phyloP scores from a whole-genome alignment of 2,888 invertebrate species.

The Drosophila stalkeri region DNA sequence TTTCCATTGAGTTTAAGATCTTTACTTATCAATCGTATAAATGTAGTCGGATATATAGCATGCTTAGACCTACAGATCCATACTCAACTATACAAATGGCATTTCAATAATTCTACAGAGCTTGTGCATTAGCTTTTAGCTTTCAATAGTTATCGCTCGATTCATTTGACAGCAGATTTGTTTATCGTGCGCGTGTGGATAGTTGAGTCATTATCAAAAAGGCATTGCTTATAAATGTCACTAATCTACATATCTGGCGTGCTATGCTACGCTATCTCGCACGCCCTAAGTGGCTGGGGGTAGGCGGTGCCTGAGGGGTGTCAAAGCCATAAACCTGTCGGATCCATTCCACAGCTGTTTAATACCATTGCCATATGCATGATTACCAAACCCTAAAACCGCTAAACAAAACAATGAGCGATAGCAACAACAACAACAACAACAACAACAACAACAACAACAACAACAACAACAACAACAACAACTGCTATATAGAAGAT shows the following conservation, averaged over 20 bases:
- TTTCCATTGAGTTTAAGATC: too few relatives aligned
- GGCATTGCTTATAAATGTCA: constrained; percentile 13
- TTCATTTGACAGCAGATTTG: background rate
- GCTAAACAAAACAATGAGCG: constrained; percentile 22
- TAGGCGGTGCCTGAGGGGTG: background rate
- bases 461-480: background rate
- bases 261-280: background rate
- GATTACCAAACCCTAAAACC: constrained; percentile 47
- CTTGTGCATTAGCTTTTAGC: background rate
- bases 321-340: constrained; percentile 32
- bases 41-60: background rate
- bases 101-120: background rate
- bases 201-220: background rate
- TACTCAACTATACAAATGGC: background rate
- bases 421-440: background rate
- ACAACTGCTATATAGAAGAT: constrained; percentile 14
- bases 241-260: background rate
- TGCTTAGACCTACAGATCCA: too few relatives aligned
- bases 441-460: background rate
- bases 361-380: constrained; percentile 47
- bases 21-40: background rate
- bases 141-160: background rate
- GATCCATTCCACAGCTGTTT: constrained; percentile 30
- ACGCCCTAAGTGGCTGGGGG: background rate
- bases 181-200: background rate